These are phyloP conservation scores for Scophthalmus maximus DNA, from an alignment of 2,113 vertebrate genomes.

Conservation along the genomic window DNA sequence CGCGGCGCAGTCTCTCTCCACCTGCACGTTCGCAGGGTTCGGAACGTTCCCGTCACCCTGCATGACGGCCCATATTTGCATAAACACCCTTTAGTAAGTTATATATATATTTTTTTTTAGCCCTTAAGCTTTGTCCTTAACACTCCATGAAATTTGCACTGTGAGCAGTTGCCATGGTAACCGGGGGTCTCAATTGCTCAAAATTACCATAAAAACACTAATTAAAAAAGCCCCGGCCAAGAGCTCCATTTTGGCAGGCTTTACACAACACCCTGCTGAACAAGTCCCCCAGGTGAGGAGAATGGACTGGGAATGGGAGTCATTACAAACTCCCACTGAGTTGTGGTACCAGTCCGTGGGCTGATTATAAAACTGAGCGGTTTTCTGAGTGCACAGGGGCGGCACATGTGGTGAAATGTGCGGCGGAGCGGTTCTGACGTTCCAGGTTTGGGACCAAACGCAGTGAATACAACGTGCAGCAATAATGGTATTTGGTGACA, in stretches of 20 bases:
- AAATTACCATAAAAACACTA: slow-evolving; percentile 76
- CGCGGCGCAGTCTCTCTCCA: neutral
- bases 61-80: slow-evolving; percentile 55
- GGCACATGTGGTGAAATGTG: neutral
- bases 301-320: slow-evolving; percentile 46
- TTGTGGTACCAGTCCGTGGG: slow-evolving; percentile 8
- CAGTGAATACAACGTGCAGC: too few relatives aligned
- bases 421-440: too few relatives aligned
- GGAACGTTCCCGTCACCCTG: slow-evolving; percentile 12
- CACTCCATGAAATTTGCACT: slow-evolving; percentile 63
- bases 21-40: slow-evolving; percentile 6
- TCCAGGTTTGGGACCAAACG: neutral
- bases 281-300: slow-evolving; percentile 52
- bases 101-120: too few relatives aligned
- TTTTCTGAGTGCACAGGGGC: too few relatives aligned
- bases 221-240: slow-evolving; percentile 64
- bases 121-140: slow-evolving; percentile 65
- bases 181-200: slow-evolving; percentile 62
- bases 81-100: slow-evolving; percentile 67
- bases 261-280: slow-evolving; percentile 43
- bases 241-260: slow-evolving; percentile 67
- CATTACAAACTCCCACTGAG: slow-evolving; percentile 17
- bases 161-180: slow-evolving; percentile 66
- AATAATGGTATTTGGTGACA: too few relatives aligned
- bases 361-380: neutral